Percentiles rank a stretch among this genome's conserved stretches.
Conservation (phyloP, 2,797 vertebrate species). For the Phylloscopus collybita region DNA sequence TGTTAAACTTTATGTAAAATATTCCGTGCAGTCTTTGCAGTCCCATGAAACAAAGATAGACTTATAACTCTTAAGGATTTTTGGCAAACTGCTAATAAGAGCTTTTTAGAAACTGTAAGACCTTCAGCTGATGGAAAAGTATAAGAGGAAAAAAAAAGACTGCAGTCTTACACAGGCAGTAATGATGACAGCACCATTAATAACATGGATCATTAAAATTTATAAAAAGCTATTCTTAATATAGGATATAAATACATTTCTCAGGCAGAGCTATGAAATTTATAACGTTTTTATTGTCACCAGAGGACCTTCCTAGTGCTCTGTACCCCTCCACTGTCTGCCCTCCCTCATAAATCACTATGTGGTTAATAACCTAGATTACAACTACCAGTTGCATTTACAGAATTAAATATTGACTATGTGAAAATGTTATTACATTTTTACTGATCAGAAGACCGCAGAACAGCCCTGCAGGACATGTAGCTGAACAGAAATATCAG, state of each 20-base stretch:
- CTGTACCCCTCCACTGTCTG: conserved; percentile 74
- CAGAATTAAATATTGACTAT: conserved; percentile 93
- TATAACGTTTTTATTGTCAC: conserved; percentile 87
- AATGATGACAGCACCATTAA: conserved; percentile 85
- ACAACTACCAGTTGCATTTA: conserved; percentile 90
- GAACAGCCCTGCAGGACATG: conserved; percentile 78
- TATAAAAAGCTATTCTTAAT: conserved; percentile 90
- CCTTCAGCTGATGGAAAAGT: conserved; percentile 76
- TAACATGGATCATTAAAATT: conserved; percentile 91
- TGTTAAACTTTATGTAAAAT: conserved; percentile 78
- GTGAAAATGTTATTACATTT: conserved; percentile 86
- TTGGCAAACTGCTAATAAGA: conserved; percentile 75
- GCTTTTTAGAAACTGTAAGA: conserved; percentile 49
- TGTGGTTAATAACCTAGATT: conserved; percentile 86
- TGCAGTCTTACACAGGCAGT: conserved; percentile 70
- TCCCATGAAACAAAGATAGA: conserved; percentile 71
- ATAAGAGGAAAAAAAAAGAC: conserved; percentile 42
- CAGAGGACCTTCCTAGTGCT: conserved; percentile 80
- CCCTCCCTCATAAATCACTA: conserved; percentile 85
- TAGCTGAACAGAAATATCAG: conserved; percentile 77
- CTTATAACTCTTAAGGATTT: conserved; percentile 73
- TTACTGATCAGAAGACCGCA: conserved; percentile 78
- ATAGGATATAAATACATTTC: conserved; percentile 87
- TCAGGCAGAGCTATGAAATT: conserved; percentile 85
- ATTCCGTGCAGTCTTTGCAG: conserved; percentile 59